Conservation (phyloP, 2,888 invertebrate genomes). For the Lapara coniferarum region DNA sequence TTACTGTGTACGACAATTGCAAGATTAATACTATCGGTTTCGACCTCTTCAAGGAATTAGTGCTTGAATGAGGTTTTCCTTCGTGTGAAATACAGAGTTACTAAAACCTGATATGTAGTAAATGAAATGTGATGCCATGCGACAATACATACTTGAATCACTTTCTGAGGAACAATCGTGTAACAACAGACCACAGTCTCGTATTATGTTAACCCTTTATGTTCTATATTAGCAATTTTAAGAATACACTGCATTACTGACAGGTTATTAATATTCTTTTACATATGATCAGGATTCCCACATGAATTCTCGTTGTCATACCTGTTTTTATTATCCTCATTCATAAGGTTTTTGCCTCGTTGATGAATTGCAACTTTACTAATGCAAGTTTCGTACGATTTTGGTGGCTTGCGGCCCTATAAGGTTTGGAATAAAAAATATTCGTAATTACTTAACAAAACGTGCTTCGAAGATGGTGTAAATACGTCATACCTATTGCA, state of each 20-base stretch:
- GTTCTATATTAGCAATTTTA: no score
- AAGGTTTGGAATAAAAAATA: slow-evolving; percentile 4
- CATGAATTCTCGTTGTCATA: neutral
- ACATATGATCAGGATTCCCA: neutral
- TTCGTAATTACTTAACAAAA: slow-evolving; percentile 20
- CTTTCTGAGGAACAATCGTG: no score
- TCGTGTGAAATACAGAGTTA: no score
- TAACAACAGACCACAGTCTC: no score
- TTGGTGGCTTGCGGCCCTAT: neutral
- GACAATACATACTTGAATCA: no score
- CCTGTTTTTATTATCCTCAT: neutral
- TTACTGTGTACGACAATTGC: no score
- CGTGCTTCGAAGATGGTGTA: slow-evolving; percentile 32
- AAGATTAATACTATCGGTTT: no score
- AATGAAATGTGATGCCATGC: no score
- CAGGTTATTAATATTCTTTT: neutral
- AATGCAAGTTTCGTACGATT: slow-evolving; percentile 8
- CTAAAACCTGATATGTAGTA: no score
- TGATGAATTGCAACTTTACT: slow-evolving; percentile 14
- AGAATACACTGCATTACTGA: neutral
- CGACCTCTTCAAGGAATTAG: no score
- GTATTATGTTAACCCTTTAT: no score
- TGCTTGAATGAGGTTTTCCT: no score
- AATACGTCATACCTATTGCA: slow-evolving; percentile 27
- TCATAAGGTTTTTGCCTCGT: neutral